phyloP scores from a whole-genome alignment of 2,797 vertebrate species.

The Urophycis tenuis region DNA sequence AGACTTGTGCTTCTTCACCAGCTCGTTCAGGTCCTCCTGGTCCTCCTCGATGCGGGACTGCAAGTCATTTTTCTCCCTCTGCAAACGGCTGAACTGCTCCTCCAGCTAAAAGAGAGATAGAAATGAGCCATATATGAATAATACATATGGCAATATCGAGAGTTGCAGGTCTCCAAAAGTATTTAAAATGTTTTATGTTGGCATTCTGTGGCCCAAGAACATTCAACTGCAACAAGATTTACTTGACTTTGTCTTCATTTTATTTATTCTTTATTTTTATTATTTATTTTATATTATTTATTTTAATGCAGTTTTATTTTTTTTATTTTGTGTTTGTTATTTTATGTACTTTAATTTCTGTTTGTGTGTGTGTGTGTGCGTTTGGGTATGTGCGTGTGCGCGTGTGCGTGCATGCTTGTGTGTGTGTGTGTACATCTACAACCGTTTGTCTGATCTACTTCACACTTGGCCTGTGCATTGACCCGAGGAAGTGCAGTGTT shows the following conservation, averaged over 20 bases:
- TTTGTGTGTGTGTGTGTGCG: too few relatives aligned
- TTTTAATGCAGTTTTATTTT: not conserved
- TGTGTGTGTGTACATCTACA: too few relatives aligned
- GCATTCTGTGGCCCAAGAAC: not conserved
- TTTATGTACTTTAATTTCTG: not conserved
- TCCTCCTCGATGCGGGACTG: slow-evolving; percentile 94
- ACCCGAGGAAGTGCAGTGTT: too few relatives aligned
- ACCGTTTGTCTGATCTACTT: too few relatives aligned
- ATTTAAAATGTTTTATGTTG: not conserved
- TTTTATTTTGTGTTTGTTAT: not conserved
- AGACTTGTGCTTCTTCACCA: slow-evolving; percentile 97
- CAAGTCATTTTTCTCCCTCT: slow-evolving; percentile 92
- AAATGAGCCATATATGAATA: not conserved
- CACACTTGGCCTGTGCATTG: too few relatives aligned
- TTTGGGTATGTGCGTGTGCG: too few relatives aligned
- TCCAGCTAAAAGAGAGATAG: slow-evolving; percentile 75
- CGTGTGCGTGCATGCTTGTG: too few relatives aligned
- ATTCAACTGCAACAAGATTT: too few relatives aligned
- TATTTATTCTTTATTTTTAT: not conserved
- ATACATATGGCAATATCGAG: not conserved
- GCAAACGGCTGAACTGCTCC: slow-evolving; percentile 91
- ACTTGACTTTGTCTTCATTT: not conserved
- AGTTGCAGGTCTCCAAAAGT: not conserved
- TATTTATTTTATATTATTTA: not conserved
- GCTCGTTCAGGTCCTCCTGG: slow-evolving; percentile 95